Evolutionary conservation across 2,888 invertebrate genomes (phyloP), one percentile per base, ranked within the genome.

Genomic region (Morpho deidamia): DNA sequence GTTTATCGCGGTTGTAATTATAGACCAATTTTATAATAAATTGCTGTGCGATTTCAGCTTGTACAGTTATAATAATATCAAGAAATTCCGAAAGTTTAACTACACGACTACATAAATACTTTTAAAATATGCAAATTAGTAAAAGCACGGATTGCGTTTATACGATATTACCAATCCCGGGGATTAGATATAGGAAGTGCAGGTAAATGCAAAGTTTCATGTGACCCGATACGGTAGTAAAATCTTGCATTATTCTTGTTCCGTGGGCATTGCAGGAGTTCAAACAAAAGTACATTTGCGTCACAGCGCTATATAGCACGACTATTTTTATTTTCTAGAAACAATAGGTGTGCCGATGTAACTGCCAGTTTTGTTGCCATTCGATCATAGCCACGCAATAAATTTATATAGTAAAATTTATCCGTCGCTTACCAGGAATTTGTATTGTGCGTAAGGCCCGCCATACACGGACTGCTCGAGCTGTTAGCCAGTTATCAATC

Each of bases 401-500:
- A 88, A 87, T 87, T 83, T 74, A 85, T 87, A 85, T 74, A 64
- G 69, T 74, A 72, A 74, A 79, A 83, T 83, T 83, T 82, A 86
- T 83, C 83, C 81, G 73, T 81, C 85, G 83, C 81, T 83, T 69
- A 75, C 56, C 71, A 76, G 69, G 67, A 72, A 65, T 66, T 68
- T 65, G 66, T n/a, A n/a, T 65, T 58, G 62, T 57, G 45, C 53
- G 51, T 53, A 63, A 63, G n/a, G n/a, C n/a, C n/a, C n/a, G n/a
- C n/a, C n/a, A n/a, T n/a, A n/a, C n/a, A n/a, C n/a, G n/a, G n/a
- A n/a, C n/a, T n/a, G n/a, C n/a, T n/a, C n/a, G n/a, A n/a, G n/a
- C n/a, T n/a, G n/a, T n/a, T n/a, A n/a, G n/a, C n/a, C n/a, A n/a
- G n/a, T n/a, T n/a, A n/a, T n/a, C n/a, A n/a, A n/a, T n/a, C n/a